Base-by-base conservation (phyloP, 2,888 invertebrate species). In the Pristionchus entomophagus region DNA sequence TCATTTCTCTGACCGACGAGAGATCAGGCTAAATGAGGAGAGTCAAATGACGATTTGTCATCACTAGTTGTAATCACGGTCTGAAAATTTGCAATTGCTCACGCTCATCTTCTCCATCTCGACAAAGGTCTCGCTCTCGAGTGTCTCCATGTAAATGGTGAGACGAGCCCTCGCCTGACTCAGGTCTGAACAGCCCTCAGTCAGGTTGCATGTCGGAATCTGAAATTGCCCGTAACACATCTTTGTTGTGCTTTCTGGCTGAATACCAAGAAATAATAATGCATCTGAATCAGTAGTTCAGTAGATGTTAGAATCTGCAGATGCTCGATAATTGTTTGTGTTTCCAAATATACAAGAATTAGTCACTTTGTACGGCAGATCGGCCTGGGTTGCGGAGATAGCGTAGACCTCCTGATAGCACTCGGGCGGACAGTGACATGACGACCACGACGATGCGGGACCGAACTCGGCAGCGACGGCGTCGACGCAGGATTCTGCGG, bases 331-430 rank as follows among this genome's bases (percentile, higher is more conserved):
- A 45, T 6, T 45, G 14, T 45, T 45, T 26, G 22, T 59, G 59
- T 51, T 51, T 51, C n/a, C 8, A 56, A 56, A 56, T 56, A 14
- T 22, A 56, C n/a, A 56, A 56, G 8, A 22, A 14, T 45, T 45
- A 6, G 17, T n/a, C 35, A 80, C 81, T 56, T 81, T 81, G 59
- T 38, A 81, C 1, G 81, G 81, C 26, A 81, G 56, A 1, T 17
- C n/a, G 4, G 81, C 35, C 26, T 56, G 14, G 12, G 81, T 59
- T 4, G 81, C 53, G 0, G 22, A 8, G n/a, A 81, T 29, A 0
- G 38, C 41, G 59, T 81, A 81, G 19, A 19, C 26, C 10, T 81
- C 81, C 49, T 81, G 81, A 38, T 81, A 81, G 81, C 81, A 81
- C 3, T 49, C 56, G 1, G 38, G n/a, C 0, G 81, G 81, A 38